A percentile compares a stretch with the other conserved stretches of the same genome.
These are phyloP conservation scores for Parauchenoglanis ngamensis DNA, from an alignment of 2,797 vertebrate species.

Conservation along the genomic window DNA sequence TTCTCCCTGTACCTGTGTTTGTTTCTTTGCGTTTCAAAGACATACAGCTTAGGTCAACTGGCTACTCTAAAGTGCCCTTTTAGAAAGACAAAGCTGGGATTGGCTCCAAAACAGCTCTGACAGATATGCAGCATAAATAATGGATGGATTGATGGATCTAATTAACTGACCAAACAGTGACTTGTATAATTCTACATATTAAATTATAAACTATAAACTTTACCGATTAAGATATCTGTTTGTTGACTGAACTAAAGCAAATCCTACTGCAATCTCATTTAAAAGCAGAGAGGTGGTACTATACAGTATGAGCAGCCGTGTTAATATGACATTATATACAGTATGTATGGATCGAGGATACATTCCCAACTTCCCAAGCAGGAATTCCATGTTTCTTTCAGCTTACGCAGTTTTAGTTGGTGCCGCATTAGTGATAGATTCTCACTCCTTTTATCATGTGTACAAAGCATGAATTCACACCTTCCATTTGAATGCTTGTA, in stretches of 20 bases:
- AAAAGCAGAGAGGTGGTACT: neutral
- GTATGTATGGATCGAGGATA: neutral
- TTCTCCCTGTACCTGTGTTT: no score
- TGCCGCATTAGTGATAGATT: neutral
- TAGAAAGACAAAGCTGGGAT: no score
- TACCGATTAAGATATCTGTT: neutral
- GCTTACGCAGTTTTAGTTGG: neutral
- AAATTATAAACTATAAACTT: neutral
- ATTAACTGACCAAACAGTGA: neutral
- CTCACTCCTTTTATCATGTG: neutral
- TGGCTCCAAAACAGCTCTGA: no score
- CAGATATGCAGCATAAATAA: no score
- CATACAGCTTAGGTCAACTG: no score
- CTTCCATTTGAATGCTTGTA: neutral
- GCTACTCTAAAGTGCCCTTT: no score
- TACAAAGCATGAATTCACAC: neutral
- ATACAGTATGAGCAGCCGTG: neutral
- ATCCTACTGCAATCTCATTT: neutral
- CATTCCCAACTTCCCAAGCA: neutral
- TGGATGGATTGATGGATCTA: no score
- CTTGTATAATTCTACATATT: neutral
- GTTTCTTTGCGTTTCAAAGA: no score
- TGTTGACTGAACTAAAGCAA: neutral
- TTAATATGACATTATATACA: neutral
- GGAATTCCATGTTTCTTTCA: neutral